Evolutionary conservation across 2,113 vertebrate genomes (phyloP), one percentile per base, ranked within the genome.

Genomic region (Neoarius graeffei): DNA sequence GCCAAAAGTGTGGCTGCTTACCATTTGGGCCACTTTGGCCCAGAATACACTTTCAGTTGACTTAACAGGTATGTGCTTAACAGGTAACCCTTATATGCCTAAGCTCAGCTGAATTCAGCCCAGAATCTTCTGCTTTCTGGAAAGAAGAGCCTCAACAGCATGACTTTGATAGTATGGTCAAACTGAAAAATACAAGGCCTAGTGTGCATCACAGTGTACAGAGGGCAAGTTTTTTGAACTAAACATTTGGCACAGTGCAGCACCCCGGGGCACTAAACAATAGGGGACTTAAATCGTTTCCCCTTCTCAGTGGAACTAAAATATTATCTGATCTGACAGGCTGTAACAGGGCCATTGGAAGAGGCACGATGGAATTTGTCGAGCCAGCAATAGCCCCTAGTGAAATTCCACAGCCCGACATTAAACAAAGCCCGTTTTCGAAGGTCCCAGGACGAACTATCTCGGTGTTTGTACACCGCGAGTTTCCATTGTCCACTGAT

Each of bases 351-450:
- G 77, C 76, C 84, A 79, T 86, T 92, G 81, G 85, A 87, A 59
- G 86, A 80, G 80, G 79, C 88, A 64, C 48, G 86, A 81, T 92
- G 91, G 92, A 94, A 94, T 94, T 91, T 91, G 89, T 94, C 15
- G 84, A 93, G 91, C 89, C 91, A 94, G 93, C 93, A 93, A 87
- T 92, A 56, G 84, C 66, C 88, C 85, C 86, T 60, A 91, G 84
- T 92, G 91, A 92, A 92, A 94, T 94, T 94, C 91, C 93, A 93
- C 92, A 90, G 89, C 83, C 85, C 89, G 84, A 92, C 91, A 92
- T 94, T 93, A 91, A 93, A 95, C 93, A 95, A 94, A 93, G 92
- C 86, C 67, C 83, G 86, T 88, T 91, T 87, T 91, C 76, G 87
- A 89, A 91, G 92, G 93, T 91, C 88, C 79, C 88, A 82, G 88